Base-by-base conservation (phyloP, 1,140 invertebrate species). In the Cydia splendana region DNA sequence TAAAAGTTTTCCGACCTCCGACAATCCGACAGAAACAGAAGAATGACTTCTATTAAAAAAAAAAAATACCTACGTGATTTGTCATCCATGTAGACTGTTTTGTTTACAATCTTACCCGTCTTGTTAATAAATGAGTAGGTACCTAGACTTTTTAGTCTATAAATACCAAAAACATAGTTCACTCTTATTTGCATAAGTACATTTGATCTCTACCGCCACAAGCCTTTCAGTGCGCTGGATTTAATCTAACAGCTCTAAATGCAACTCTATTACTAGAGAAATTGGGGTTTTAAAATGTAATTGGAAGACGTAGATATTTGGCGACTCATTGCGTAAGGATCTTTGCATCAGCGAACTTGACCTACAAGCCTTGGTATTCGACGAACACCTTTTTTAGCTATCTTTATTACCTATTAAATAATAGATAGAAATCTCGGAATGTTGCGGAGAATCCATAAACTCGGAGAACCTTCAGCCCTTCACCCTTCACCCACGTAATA, bases 331-430 rank as follows among this genome's bases (percentile, higher is more conserved):
- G 6, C 57, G 57, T 12, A 62, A 62, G 53, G 53, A n/a, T 57
- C 57, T 62, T 62, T 62, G 57, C 57, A 24, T 62, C 57, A 62
- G 4, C 20, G 57, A 62, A 62, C 57, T 62, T 62, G 57, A 62
- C 57, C 57, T 4, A 20, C 18, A 24, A 62, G 57, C 57, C 18
- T 57, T 57, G 20, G 10, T 20, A 20, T 62, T 62, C 20, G 20
- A 62, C 18, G 7, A 62, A 62, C 51, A 20, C 18, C 57, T 62
- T 18, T 24, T 62, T 62, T 62, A 24, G 57, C n/a, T n/a, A n/a
- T n/a, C n/a, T n/a, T n/a, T n/a, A n/a, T n/a, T n/a, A 62, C 4
- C 30, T 30, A 30, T 30, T 62, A 20, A 62, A 62, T 62, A 62
- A 24, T 62, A 10, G 20, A 9, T 12, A 62, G 20, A 62, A 20